Conservation (phyloP, 2,888 invertebrate species). For the Megastigmus dorsalis region DNA sequence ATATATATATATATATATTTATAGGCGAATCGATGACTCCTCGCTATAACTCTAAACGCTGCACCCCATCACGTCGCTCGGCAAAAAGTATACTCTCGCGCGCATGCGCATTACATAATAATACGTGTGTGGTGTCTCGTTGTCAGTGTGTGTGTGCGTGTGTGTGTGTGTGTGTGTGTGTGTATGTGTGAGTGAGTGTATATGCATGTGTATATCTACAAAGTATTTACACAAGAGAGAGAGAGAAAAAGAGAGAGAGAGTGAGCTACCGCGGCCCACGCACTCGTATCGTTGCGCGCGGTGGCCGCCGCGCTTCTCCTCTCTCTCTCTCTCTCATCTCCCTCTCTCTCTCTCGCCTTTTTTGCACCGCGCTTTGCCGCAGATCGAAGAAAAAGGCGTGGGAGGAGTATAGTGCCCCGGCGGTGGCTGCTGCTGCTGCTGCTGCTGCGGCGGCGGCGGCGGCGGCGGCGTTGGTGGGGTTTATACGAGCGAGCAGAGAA, state of each 20-base stretch:
- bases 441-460: neutral
- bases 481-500: too few species aligned
- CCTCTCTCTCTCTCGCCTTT: constrained; percentile 20
- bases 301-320: neutral
- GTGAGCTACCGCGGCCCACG: constrained; percentile 11
- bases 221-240: constrained; percentile 52
- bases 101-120: neutral
- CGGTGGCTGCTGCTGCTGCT: constrained; percentile 3
- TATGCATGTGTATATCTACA: constrained; percentile 36
- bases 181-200: neutral
- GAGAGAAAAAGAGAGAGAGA: too few species aligned
- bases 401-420: neutral
- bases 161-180: neutral
- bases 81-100: neutral
- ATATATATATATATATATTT: constrained; percentile 22
- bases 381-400: too few species aligned
- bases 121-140: neutral
- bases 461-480: constrained; percentile 1
- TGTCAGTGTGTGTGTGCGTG: neutral
- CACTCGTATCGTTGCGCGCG: constrained; percentile 22
- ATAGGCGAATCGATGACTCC: constrained; percentile 19
- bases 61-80: too few species aligned
- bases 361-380: constrained; percentile 53
- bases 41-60: neutral
- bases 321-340: constrained; percentile 13